Evolutionary conservation across 2,797 vertebrate genomes (phyloP), one percentile per base, ranked within the genome.

Genomic region (Taenioides sp.): DNA sequence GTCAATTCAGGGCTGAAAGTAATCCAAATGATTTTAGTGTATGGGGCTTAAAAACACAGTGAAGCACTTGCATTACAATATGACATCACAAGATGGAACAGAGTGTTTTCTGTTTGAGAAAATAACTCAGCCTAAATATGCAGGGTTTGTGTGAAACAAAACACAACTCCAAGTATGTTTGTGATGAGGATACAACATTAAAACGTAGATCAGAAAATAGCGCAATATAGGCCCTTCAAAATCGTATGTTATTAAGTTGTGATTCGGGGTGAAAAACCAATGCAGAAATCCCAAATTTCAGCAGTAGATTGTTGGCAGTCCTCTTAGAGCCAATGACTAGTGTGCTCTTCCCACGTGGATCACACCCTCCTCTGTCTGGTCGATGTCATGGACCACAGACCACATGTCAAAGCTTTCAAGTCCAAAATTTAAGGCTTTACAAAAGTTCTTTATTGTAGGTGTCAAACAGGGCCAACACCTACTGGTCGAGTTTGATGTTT

Each of bases 321-420:
- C 52, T 31, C 16, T 23, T 4, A 23, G 22, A 68, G 59, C 37
- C 20, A 59, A 47, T 27, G 43, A 43, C 43, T 37, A 61, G 23
- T 58, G 68, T 5, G 52, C 27, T 59, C 66, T 69, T 75, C 61
- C 55, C 72, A 74, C 59, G 31, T 28, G 37, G 63, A 49, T 62
- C 71, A 69, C 57, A 55, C 22, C 60, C 60, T 65, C 61, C 52
- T 2, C 63, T 65, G 67, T 76, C 52, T 74, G 71, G 57, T 47
- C 22, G 25, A 65, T 65, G 62, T 74, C 69, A 62, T 58, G 52
- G 66, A 59, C 27, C 28, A 34, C 3, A 22, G 43, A 31, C 28
- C 47, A 71, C 64, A 17, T 76, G 49, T 67, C 69, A 79, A 69
- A 66, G 63, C 65, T 69, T 65, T 75, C 37, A 66, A 71, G 73